Percentiles rank a stretch among this genome's conserved stretches.
Conservation (phyloP, 2,113 vertebrate genomes). For the Coregonus clupeaformis region DNA sequence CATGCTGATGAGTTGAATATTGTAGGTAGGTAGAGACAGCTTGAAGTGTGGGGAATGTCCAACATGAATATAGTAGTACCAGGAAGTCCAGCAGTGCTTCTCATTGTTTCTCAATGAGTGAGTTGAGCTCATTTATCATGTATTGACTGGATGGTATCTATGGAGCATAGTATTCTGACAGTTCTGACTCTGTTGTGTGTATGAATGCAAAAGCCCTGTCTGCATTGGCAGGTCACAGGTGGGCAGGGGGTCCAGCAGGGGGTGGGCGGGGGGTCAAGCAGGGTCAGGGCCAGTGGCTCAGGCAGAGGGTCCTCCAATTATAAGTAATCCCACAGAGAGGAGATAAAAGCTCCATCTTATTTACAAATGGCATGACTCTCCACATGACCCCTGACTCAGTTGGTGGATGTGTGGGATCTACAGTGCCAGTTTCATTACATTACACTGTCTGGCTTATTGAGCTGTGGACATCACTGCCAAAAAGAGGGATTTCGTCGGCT, state of each 20-base stretch:
- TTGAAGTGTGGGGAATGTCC: no score
- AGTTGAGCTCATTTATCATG: no score
- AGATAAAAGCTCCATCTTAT: constrained; percentile 60
- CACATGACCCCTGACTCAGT: constrained; percentile 48
- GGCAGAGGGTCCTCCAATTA: constrained; percentile 20
- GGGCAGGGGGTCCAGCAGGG: no score
- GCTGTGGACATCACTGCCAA: constrained; percentile 23
- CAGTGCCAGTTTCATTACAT: neutral
- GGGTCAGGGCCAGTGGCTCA: constrained; percentile 34
- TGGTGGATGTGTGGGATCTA: constrained; percentile 39
- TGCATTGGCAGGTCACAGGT: constrained; percentile 40
- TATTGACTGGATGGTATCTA: neutral
- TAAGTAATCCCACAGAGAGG: constrained; percentile 17
- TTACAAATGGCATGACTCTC: constrained; percentile 54
- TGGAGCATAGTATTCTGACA: neutral
- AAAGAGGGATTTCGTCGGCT: neutral
- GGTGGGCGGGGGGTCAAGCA: constrained; percentile 55
- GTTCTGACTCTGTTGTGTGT: neutral
- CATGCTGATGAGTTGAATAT: neutral
- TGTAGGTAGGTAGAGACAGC: no score
- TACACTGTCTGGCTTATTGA: constrained; percentile 46
- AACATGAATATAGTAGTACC: no score
- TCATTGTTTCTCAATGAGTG: no score
- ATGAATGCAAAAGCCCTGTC: neutral
- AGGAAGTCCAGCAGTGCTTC: no score